A percentile compares a stretch with the other conserved stretches of the same genome.
phyloP scores from a whole-genome alignment of 2,113 vertebrate species.

The Oreochromis tanganicae region DNA sequence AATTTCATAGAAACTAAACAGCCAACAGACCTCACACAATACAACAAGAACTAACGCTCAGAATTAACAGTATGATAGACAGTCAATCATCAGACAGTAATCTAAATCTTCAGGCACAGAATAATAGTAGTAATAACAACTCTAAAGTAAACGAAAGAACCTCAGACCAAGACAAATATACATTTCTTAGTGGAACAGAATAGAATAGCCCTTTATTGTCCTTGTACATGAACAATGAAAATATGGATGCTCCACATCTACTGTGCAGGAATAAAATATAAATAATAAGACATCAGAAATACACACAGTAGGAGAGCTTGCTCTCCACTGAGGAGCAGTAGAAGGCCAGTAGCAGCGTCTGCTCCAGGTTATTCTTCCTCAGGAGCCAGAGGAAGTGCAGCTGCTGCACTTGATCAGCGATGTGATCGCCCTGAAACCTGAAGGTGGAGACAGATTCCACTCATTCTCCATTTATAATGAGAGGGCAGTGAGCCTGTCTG shows the following conservation, averaged over 20 bases:
- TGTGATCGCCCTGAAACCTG: not conserved
- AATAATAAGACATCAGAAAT: not conserved
- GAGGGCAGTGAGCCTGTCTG: not conserved
- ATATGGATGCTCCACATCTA: not conserved
- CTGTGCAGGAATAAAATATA: not conserved
- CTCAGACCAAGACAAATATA: not conserved
- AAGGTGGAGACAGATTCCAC: not conserved
- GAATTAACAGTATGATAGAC: not conserved
- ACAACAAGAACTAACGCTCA: not conserved
- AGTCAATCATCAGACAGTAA: not conserved
- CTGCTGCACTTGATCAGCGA: not conserved
- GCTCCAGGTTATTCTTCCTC: not conserved
- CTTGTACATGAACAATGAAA: not conserved
- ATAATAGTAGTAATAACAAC: not conserved
- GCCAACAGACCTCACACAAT: not conserved
- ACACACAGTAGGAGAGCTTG: not conserved
- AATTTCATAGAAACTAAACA: not conserved
- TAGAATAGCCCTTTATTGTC: not conserved
- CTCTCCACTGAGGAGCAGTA: not conserved
- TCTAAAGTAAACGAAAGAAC: not conserved
- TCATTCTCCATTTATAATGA: not conserved
- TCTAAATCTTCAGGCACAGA: not conserved
- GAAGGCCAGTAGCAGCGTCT: not conserved
- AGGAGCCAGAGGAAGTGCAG: not conserved
- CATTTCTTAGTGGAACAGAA: not conserved